Conservation (phyloP, 53 echinoderm and acorn worm genomes). For the Paracentrotus lividus region DNA sequence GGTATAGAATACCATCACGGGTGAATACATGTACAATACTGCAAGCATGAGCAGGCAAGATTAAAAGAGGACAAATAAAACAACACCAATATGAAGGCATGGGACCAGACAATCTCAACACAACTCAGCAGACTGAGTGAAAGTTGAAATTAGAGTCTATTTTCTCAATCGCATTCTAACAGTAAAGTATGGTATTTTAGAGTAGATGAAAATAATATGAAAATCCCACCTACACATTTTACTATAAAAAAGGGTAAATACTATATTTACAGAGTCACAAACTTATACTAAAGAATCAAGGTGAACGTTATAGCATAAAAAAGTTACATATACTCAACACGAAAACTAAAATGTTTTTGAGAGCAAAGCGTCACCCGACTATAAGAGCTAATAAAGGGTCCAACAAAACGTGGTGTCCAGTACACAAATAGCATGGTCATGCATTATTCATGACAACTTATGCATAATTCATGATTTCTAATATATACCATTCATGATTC, state of each 20-base stretch:
- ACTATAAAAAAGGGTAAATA: conserved; percentile 59
- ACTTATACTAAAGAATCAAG: conserved; percentile 59
- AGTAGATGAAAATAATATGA: conserved; percentile 25
- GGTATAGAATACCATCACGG: conserved; percentile 50
- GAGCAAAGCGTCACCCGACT: not conserved
- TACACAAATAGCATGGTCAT: conserved; percentile 45
- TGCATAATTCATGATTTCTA: conserved; percentile 62
- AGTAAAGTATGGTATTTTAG: not conserved
- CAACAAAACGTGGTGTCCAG: conserved; percentile 4
- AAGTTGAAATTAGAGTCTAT: not conserved
- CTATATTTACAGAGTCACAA: conserved; percentile 67
- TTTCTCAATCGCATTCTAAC: not conserved
- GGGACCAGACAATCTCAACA: not conserved
- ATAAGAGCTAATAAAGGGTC: conserved; percentile 20
- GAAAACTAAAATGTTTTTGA: conserved; percentile 4
- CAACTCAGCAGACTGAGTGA: not conserved
- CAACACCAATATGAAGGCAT: conserved; percentile 37
- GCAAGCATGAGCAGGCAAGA: conserved; percentile 50
- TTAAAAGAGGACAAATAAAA: not conserved
- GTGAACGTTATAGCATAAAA: conserved; percentile 60
- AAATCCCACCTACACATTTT: conserved; percentile 15
- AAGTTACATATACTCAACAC: conserved; percentile 38
- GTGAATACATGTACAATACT: conserved; percentile 61
- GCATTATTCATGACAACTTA: conserved; percentile 53
- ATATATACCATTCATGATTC: conserved; percentile 16